phyloP scores from a whole-genome alignment of 2,797 vertebrate genomes.

The Tinamus major region DNA sequence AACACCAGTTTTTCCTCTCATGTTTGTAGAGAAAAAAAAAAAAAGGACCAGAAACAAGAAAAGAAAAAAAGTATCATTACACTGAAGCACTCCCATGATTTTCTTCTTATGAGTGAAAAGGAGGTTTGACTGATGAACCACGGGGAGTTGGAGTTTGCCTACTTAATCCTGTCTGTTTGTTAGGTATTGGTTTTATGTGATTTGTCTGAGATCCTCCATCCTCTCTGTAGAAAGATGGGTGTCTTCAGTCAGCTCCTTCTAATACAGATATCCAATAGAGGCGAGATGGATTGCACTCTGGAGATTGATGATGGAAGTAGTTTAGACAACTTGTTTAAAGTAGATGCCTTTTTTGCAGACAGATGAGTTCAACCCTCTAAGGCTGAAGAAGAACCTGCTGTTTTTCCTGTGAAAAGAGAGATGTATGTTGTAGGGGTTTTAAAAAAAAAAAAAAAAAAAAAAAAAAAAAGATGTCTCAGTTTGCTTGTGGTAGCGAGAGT shows the following conservation, averaged over 20 bases:
- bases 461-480: background rate
- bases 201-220: background rate
- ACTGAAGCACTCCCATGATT: background rate
- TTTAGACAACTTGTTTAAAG: constrained; percentile 18
- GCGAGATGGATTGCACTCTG: background rate
- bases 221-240: background rate
- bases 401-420: constrained; percentile 32
- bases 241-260: background rate
- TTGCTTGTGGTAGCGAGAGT: background rate
- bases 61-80: background rate
- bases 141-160: background rate
- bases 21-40: background rate
- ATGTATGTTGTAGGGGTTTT: background rate
- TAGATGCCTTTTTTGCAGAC: background rate
- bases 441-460: background rate
- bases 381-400: constrained; percentile 1
- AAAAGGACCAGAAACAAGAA: background rate
- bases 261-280: background rate
- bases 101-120: background rate
- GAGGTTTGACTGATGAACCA: background rate
- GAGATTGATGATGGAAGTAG: background rate
- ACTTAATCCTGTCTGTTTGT: background rate
- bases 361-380: constrained; percentile 9
- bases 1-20: background rate
- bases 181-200: background rate